These are phyloP conservation scores for Theodoxus fluviatilis DNA, from an alignment of 2,888 invertebrate species.

Conservation along the genomic window DNA sequence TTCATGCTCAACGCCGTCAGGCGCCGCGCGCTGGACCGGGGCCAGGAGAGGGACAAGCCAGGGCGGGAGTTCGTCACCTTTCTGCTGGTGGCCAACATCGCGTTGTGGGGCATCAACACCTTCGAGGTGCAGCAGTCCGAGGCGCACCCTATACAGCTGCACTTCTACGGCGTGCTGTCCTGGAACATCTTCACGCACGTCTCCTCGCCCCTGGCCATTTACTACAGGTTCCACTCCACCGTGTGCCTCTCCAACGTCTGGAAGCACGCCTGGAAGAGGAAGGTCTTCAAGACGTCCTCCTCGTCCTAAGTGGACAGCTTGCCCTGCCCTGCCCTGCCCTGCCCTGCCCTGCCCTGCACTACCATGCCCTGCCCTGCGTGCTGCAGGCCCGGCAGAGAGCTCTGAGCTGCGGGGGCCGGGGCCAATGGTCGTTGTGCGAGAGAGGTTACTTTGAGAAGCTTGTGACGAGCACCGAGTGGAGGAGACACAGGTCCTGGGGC, in stretches of 20 bases:
- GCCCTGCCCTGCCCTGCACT: too few species aligned
- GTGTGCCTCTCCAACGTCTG: constrained; percentile 95
- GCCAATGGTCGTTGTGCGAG: too few species aligned
- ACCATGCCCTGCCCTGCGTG: too few species aligned
- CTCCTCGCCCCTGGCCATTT: constrained; percentile 91
- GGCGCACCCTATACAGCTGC: constrained; percentile 89
- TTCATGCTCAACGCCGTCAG: constrained; percentile 93
- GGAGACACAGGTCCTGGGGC: too few species aligned
- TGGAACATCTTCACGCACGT: constrained; percentile 93
- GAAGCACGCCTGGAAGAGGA: constrained; percentile 87
- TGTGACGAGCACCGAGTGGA: too few species aligned
- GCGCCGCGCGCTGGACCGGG: constrained; percentile 85
- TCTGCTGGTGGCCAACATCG: constrained; percentile 91
- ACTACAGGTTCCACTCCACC: constrained; percentile 91
- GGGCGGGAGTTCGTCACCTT: constrained; percentile 95
- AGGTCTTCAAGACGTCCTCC: too few species aligned
- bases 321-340: too few species aligned
- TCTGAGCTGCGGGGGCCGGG: too few species aligned
- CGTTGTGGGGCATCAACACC: constrained; percentile 95
- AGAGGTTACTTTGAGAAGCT: too few species aligned
- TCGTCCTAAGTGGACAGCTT: too few species aligned
- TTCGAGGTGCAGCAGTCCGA: constrained; percentile 93
- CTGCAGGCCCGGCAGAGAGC: too few species aligned
- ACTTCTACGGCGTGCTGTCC: constrained; percentile 90
- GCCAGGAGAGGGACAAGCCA: constrained; percentile 91